Conservation (phyloP, 2,797 vertebrate genomes). For the Mallotus villosus region DNA sequence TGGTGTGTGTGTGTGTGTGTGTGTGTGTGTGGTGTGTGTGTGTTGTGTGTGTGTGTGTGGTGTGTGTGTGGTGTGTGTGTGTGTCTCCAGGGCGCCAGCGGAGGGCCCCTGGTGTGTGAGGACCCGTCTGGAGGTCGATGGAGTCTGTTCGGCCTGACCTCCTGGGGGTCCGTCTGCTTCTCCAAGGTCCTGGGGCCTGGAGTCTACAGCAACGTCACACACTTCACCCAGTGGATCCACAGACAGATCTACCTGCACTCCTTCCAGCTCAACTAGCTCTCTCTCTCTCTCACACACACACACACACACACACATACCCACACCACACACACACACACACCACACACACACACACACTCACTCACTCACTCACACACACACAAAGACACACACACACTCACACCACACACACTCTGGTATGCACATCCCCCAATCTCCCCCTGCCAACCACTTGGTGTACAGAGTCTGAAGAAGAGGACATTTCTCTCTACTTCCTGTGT, state of each 20-base stretch:
- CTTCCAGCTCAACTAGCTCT: conserved; percentile 73
- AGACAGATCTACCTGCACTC: conserved; percentile 92
- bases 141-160: conserved; percentile 93
- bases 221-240: conserved; percentile 92
- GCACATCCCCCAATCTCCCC: not conserved
- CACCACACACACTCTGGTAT: not conserved
- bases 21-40: conserved; percentile 45
- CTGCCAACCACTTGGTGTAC: not conserved
- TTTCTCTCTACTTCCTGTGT: too few species aligned
- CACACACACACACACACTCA: conserved; percentile 1
- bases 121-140: conserved; percentile 74
- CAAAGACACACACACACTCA: conserved; percentile 17
- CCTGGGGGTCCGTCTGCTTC: conserved; percentile 95
- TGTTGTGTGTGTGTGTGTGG: conserved; percentile 33
- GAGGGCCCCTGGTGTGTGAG: conserved; percentile 91
- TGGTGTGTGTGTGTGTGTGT: conserved; percentile 52
- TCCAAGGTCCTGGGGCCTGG: conserved; percentile 80
- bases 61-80: conserved; percentile 23
- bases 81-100: conserved; percentile 88
- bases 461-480: not conserved
- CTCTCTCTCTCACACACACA: conserved; percentile 27
- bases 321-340: conserved; percentile 16
- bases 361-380: conserved; percentile 31
- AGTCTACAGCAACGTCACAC: conserved; percentile 94
- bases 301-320: conserved; percentile 13